Percentiles rank a stretch among this genome's conserved stretches.
phyloP scores from a whole-genome alignment of 2,888 invertebrate species.

The Eupithecia insigniata region DNA sequence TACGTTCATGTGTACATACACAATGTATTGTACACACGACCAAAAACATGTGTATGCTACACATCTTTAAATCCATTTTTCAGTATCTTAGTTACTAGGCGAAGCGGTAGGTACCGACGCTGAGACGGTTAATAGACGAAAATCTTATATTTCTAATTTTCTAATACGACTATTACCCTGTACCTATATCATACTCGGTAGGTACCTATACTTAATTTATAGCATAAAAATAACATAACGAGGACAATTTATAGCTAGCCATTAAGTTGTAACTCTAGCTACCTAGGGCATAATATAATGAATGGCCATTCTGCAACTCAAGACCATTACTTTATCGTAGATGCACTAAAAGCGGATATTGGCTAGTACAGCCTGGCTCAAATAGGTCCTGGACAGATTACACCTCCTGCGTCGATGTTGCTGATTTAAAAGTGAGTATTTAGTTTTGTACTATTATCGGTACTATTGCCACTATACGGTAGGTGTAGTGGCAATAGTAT shows the following conservation, averaged over 20 bases:
- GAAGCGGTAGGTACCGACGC: too few species aligned
- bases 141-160: too few species aligned
- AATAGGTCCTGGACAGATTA: conserved; percentile 88
- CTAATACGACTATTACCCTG: too few species aligned
- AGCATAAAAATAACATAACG: not conserved
- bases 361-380: conserved; percentile 82
- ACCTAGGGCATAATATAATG: not conserved
- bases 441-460: not conserved
- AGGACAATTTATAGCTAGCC: not conserved
- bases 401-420: conserved; percentile 86
- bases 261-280: not conserved
- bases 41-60: too few species aligned
- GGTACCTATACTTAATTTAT: not conserved
- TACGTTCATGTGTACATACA: too few species aligned
- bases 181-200: too few species aligned
- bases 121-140: too few species aligned
- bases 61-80: too few species aligned
- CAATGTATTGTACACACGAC: too few species aligned
- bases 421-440: conserved; percentile 83
- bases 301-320: not conserved
- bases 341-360: conserved; percentile 87
- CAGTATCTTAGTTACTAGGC: too few species aligned
- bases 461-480: not conserved
- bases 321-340: conserved; percentile 57
- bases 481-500: too few species aligned